These are phyloP conservation scores for Synanthedon formicaeformis DNA, from an alignment of 2,888 invertebrate species.

Conservation along the genomic window DNA sequence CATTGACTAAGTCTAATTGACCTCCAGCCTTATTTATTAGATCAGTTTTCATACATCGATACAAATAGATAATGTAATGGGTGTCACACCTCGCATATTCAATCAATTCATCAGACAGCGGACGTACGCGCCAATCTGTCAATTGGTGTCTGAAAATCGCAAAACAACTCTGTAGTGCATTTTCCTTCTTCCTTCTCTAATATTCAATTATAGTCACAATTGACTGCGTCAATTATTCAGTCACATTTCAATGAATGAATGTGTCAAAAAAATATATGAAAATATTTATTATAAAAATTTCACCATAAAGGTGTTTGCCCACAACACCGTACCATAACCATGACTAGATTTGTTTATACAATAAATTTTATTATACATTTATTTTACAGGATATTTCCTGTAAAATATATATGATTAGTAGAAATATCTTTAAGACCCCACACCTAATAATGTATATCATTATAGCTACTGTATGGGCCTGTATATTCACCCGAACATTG, in stretches of 20 bases:
- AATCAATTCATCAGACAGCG: constrained; percentile 83
- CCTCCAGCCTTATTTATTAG: constrained; percentile 58
- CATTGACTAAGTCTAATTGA: too few species aligned
- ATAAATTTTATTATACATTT: too few species aligned
- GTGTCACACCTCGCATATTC: constrained; percentile 94
- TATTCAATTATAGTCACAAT: background rate
- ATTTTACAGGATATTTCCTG: too few species aligned
- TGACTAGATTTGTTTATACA: too few species aligned
- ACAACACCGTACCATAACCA: too few species aligned
- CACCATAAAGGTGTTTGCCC: too few species aligned
- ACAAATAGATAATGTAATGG: constrained; percentile 92
- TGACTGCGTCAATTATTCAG: background rate
- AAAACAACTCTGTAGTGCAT: background rate
- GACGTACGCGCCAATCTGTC: constrained; percentile 95
- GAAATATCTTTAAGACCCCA: too few species aligned
- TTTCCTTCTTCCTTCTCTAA: background rate
- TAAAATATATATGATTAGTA: too few species aligned
- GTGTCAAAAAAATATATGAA: background rate
- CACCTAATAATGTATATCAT: too few species aligned
- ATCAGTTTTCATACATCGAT: constrained; percentile 81
- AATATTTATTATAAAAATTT: too few species aligned
- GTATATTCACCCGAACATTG: too few species aligned
- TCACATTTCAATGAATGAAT: background rate
- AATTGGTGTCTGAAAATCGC: constrained; percentile 76
- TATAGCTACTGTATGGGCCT: too few species aligned